phyloP scores from a whole-genome alignment of 2,888 invertebrate genomes.

The Halocaridina rubra region DNA sequence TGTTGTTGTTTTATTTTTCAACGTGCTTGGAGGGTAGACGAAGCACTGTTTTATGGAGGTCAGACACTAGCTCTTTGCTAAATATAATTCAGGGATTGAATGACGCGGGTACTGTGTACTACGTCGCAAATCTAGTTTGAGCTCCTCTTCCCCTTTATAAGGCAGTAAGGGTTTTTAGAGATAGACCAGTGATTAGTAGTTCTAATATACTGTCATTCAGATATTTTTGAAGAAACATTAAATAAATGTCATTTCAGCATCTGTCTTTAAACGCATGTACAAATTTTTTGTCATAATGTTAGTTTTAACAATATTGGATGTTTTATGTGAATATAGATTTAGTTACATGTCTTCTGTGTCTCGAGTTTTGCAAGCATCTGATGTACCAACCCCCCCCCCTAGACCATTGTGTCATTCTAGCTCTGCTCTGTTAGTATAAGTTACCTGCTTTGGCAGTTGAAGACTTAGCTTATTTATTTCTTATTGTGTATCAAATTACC shows the following conservation, averaged over 20 bases:
- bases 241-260: slow-evolving; percentile 59
- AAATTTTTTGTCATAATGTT: slow-evolving; percentile 62
- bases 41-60: slow-evolving; percentile 34
- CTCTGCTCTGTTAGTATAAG: too few species aligned
- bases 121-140: slow-evolving; percentile 37
- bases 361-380: slow-evolving; percentile 61
- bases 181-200: slow-evolving; percentile 56
- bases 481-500: too few species aligned
- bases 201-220: slow-evolving; percentile 42
- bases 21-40: too few species aligned
- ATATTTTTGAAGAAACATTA: slow-evolving; percentile 52
- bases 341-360: slow-evolving; percentile 59
- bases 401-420: neutral
- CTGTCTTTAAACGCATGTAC: slow-evolving; percentile 56
- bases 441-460: too few species aligned
- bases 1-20: too few species aligned
- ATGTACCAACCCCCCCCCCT: slow-evolving; percentile 46
- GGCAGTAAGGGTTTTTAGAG: slow-evolving; percentile 55
- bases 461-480: too few species aligned
- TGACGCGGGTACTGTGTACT: slow-evolving; percentile 4
- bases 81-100: slow-evolving; percentile 48
- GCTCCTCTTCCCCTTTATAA: slow-evolving; percentile 48
- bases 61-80: slow-evolving; percentile 52
- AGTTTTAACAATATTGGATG: slow-evolving; percentile 60
- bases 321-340: slow-evolving; percentile 62